These are phyloP conservation scores for Drosophila barbarae DNA, from an alignment of 2,888 invertebrate genomes.

Conservation along the genomic window DNA sequence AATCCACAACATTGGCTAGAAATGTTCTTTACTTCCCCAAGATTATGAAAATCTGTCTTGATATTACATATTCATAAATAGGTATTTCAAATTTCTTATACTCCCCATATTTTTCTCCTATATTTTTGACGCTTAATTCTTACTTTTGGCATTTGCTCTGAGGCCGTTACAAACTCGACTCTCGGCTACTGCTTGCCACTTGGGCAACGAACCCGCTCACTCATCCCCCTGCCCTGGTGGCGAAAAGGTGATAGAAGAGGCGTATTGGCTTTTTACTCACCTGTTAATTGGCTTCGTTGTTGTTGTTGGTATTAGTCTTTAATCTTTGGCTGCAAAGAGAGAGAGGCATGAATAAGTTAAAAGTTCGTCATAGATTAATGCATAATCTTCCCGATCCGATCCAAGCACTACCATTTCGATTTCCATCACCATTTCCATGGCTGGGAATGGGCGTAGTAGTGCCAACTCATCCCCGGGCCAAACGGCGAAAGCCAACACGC, in stretches of 20 bases:
- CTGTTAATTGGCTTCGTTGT: conserved; percentile 41
- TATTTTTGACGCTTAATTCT: background rate
- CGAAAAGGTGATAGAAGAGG: conserved; percentile 3
- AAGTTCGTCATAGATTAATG: conserved; percentile 25
- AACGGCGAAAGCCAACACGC: conserved; percentile 38
- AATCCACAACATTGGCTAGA: background rate
- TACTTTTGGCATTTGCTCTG: background rate
- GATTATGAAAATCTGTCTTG: background rate
- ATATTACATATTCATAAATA: background rate
- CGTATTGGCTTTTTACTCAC: conserved; percentile 48
- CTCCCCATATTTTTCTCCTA: too few relatives aligned
- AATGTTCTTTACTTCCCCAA: background rate
- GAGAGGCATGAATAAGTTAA: conserved; percentile 18
- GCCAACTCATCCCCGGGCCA: conserved; percentile 33
- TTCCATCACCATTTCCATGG: conserved; percentile 18
- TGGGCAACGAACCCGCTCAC: conserved; percentile 23
- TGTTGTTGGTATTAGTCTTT: conserved; percentile 30
- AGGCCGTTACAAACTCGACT: conserved; percentile 4
- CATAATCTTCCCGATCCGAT: conserved; percentile 17
- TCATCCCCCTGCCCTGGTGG: background rate
- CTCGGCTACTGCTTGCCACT: background rate
- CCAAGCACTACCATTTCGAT: conserved; percentile 13
- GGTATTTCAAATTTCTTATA: background rate
- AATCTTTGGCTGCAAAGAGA: conserved; percentile 66
- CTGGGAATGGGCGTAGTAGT: background rate